Percentiles rank a stretch among this genome's conserved stretches.
Evolutionary conservation across 35 echinoderm and acorn worm genomes (phyloP).

Genomic region (Apostichopus californicus): DNA sequence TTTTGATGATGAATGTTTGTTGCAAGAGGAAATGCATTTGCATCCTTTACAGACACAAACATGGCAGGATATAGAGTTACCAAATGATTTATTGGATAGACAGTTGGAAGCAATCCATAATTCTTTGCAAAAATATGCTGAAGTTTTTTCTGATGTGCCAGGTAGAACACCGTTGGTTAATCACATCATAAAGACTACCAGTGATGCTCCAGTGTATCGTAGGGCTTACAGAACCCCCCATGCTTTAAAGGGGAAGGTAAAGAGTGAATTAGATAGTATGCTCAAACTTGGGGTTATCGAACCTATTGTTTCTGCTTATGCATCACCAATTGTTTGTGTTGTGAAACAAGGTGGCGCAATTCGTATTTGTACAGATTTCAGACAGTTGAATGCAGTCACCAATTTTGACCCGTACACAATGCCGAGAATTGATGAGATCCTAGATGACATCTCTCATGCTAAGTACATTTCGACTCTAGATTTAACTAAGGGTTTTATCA

Average conservation of each 20-base stretch:
- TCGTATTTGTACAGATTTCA: too few species aligned
- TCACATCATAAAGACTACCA: not conserved
- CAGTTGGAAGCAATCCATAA: not conserved
- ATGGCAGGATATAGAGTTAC: conserved; percentile 4
- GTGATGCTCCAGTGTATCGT: conserved; percentile 5
- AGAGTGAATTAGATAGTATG: conserved; percentile 54
- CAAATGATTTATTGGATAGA: not conserved
- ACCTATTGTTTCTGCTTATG: too few species aligned
- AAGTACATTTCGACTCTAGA: too few species aligned
- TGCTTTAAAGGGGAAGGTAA: conserved; percentile 1
- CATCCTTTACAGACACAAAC: not conserved
- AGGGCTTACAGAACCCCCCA: conserved; percentile 54
- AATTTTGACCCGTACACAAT: too few species aligned
- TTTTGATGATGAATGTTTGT: not conserved
- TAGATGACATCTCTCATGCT: too few species aligned
- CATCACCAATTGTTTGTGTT: too few species aligned
- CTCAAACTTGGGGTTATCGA: not conserved
- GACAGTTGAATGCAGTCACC: too few species aligned
- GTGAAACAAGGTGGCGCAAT: too few species aligned
- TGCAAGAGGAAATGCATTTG: not conserved
- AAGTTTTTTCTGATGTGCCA: conserved; percentile 24
- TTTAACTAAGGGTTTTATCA: too few species aligned
- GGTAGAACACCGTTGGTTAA: not conserved
- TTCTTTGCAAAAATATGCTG: not conserved
- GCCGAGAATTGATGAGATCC: too few species aligned